phyloP scores from a whole-genome alignment of 2,888 invertebrate species.

The Drosophila melanosoma region DNA sequence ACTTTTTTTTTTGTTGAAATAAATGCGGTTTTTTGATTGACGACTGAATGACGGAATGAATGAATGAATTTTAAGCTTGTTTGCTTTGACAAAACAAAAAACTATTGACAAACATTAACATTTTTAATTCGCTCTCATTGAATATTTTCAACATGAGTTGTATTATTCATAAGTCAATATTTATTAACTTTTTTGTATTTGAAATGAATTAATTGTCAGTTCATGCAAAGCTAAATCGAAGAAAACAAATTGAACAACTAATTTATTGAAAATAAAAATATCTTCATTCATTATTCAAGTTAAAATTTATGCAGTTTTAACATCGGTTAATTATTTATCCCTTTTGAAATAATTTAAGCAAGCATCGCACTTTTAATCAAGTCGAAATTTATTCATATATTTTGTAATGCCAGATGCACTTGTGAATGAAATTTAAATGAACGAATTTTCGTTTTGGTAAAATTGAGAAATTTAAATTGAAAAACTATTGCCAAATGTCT shows the following conservation, averaged over 20 bases:
- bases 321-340: too few species aligned
- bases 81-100: background rate
- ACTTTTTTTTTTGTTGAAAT: background rate
- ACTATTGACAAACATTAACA: background rate
- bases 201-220: background rate
- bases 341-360: background rate
- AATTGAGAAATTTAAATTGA: background rate
- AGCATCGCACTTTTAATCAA: background rate
- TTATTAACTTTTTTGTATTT: background rate
- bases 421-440: background rate
- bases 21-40: background rate
- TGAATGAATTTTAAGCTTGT: background rate
- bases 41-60: conserved; percentile 3
- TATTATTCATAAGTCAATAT: background rate
- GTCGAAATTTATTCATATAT: background rate
- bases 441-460: background rate
- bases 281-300: background rate
- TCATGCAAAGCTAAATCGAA: background rate
- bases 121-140: background rate
- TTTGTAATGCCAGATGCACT: background rate
- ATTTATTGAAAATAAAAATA: background rate
- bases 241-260: background rate
- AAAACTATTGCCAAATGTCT: background rate
- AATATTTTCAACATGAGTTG: background rate
- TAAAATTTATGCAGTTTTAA: background rate